Conservation (phyloP, 2,888 invertebrate genomes). For the Choreutis nemorana region DNA sequence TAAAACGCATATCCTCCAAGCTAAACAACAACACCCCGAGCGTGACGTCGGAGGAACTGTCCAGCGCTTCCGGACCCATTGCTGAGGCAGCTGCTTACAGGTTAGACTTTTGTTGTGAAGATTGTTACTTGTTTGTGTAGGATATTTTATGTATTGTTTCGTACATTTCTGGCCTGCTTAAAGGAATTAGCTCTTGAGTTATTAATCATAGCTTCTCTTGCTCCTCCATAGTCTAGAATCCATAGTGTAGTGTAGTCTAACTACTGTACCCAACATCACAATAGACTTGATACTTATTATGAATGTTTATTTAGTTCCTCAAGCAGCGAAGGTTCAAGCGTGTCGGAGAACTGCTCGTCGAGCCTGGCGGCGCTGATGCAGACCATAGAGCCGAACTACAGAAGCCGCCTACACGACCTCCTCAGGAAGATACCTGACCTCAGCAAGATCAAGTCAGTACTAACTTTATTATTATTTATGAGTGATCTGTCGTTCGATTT, state of each 20-base stretch:
- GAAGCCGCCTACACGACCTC: conserved; percentile 26
- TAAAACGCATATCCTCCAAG: conserved; percentile 47
- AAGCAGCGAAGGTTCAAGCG: conserved; percentile 23
- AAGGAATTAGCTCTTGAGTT: neutral
- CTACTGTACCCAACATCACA: too few relatives aligned
- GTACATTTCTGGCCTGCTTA: too few relatives aligned
- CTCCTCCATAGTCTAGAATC: neutral
- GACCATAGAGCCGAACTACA: conserved; percentile 43
- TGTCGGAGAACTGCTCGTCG: conserved; percentile 26
- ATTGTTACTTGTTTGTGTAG: too few relatives aligned
- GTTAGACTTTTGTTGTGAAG: too few relatives aligned
- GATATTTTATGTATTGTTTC: too few relatives aligned
- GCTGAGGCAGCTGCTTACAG: conserved; percentile 31
- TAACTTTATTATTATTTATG: too few relatives aligned
- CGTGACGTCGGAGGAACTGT: conserved; percentile 34
- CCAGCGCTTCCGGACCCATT: conserved; percentile 22
- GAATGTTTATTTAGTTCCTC: too few relatives aligned
- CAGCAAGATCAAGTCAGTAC: too few relatives aligned
- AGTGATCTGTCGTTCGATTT: too few relatives aligned
- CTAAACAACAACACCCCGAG: conserved; percentile 51
- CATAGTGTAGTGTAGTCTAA: too few relatives aligned
- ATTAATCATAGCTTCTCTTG: neutral
- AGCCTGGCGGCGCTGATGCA: conserved; percentile 38
- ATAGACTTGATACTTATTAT: too few relatives aligned
- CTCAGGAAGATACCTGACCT: conserved; percentile 17